phyloP scores from a whole-genome alignment of 1,140 invertebrate species.

The Zaprionus inermis region DNA sequence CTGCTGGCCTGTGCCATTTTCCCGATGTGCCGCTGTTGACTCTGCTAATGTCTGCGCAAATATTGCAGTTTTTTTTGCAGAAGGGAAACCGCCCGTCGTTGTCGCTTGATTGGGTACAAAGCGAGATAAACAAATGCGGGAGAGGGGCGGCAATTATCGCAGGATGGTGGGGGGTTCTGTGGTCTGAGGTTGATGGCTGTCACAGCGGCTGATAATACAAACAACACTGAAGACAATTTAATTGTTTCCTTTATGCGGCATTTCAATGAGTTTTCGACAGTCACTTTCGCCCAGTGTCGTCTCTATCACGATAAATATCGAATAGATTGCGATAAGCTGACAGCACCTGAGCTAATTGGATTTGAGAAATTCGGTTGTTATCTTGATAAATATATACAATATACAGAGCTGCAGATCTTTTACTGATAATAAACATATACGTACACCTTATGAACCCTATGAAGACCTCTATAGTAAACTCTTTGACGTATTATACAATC shows the following conservation, averaged over 20 bases:
- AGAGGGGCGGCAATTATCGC: too few species aligned
- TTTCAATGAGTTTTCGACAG: slow-evolving; percentile 24
- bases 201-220: slow-evolving; percentile 35
- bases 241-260: slow-evolving; percentile 47
- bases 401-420: not conserved
- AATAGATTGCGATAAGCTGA: not conserved
- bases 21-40: slow-evolving; percentile 60
- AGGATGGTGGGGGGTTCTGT: not conserved
- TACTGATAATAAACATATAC: not conserved
- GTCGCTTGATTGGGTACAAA: slow-evolving; percentile 32
- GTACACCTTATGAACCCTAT: not conserved
- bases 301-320: slow-evolving; percentile 7
- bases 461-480: too few species aligned
- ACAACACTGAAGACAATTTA: slow-evolving; percentile 23
- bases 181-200: slow-evolving; percentile 39
- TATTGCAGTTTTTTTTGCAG: slow-evolving; percentile 59
- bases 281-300: not conserved
- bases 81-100: slow-evolving; percentile 26
- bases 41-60: slow-evolving; percentile 74
- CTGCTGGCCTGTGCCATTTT: slow-evolving; percentile 30
- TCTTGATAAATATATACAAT: not conserved
- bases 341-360: not conserved
- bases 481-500: too few species aligned
- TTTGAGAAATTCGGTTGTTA: not conserved
- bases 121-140: not conserved